A percentile compares a stretch with the other conserved stretches of the same genome.
phyloP scores from a whole-genome alignment of 2,888 invertebrate species.

The Minunthozetes semirufus region DNA sequence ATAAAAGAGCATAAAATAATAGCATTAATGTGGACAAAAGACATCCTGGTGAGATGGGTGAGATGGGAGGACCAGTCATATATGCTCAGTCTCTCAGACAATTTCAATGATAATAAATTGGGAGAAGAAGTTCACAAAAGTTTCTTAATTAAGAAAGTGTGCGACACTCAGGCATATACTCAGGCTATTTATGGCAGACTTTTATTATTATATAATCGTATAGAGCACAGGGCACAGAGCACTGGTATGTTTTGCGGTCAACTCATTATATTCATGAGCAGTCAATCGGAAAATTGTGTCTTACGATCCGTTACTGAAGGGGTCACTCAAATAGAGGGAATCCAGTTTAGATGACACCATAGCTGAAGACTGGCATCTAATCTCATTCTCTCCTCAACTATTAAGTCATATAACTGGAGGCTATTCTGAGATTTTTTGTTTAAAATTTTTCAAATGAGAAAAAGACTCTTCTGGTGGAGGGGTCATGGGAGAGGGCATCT shows the following conservation, averaged over 20 bases:
- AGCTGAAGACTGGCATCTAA: not conserved
- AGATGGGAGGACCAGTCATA: not conserved
- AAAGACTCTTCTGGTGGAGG: not conserved
- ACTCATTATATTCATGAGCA: conserved; percentile 18
- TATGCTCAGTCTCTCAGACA: not conserved
- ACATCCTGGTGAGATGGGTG: conserved; percentile 2
- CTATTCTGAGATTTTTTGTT: conserved; percentile 13
- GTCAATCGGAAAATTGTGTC: conserved; percentile 20
- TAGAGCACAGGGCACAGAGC: not conserved
- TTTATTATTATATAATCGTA: not conserved
- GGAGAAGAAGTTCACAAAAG: conserved; percentile 6
- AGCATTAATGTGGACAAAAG: conserved; percentile 14
- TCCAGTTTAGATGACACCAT: conserved; percentile 18
- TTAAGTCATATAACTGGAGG: conserved; percentile 26
- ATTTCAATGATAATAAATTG: conserved; percentile 7
- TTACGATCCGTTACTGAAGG: conserved; percentile 20
- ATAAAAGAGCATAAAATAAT: conserved; percentile 23
- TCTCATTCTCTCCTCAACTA: conserved; percentile 13
- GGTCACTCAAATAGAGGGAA: conserved; percentile 10
- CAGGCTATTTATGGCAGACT: not conserved
- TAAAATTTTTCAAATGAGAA: conserved; percentile 22
- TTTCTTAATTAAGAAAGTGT: conserved; percentile 23
- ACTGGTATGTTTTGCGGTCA: conserved; percentile 16
- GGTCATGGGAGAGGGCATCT: conserved; percentile 31
- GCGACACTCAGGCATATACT: not conserved